A percentile compares a stretch with the other conserved stretches of the same genome.
Evolutionary conservation across 2,888 invertebrate species (phyloP).

Genomic region (Hyppa rectilinea): DNA sequence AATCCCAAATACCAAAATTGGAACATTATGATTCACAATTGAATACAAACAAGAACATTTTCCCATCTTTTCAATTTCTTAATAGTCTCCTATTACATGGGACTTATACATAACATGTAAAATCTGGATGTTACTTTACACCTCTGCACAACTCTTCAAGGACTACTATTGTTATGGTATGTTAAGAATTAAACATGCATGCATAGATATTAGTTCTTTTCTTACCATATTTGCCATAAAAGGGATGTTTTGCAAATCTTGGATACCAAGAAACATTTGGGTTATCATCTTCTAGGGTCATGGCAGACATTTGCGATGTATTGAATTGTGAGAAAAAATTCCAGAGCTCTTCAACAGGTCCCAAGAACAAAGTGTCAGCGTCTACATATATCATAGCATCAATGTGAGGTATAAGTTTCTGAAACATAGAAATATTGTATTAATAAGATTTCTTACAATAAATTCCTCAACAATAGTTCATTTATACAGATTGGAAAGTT

Average conservation of each 20-base stretch:
- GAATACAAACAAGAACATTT: not conserved
- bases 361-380: slow-evolving; percentile 97
- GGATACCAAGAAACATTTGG: slow-evolving; percentile 99
- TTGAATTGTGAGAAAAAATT: slow-evolving; percentile 95
- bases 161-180: not conserved
- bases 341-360: slow-evolving; percentile 96
- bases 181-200: not conserved
- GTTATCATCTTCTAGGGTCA: slow-evolving; percentile 97
- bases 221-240: slow-evolving; percentile 95
- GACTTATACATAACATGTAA: not conserved
- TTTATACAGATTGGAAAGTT: not conserved
- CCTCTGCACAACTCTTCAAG: not conserved
- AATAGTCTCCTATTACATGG: not conserved
- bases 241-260: slow-evolving; percentile 98
- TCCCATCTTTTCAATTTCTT: not conserved
- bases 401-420: slow-evolving; percentile 94
- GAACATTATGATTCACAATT: not conserved
- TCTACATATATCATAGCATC: slow-evolving; percentile 98
- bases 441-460: not conserved
- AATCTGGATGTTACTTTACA: not conserved
- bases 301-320: slow-evolving; percentile 95
- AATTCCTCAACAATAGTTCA: too few species aligned
- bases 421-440: slow-evolving; percentile 73
- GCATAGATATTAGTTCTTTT: not conserved
- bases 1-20: not conserved